Evolutionary conservation across 2,888 invertebrate genomes (phyloP).

Genomic region (Hofmannophila pseudospretella): DNA sequence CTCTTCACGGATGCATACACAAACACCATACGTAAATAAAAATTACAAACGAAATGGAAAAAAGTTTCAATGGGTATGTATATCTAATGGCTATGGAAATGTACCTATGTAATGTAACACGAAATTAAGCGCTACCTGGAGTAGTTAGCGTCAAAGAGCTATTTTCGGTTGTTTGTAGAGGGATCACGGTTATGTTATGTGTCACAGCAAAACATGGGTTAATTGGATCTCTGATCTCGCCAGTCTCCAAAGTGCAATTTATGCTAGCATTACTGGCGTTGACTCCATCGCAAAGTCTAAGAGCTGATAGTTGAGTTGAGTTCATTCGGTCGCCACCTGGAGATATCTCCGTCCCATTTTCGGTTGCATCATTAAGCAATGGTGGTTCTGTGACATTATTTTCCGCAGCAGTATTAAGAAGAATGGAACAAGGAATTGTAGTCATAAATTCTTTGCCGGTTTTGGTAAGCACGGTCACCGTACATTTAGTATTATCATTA

Average conservation of each 20-base stretch:
- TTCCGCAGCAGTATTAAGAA: slow-evolving; percentile 64
- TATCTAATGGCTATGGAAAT: too few relatives aligned
- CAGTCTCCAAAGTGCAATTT: slow-evolving; percentile 46
- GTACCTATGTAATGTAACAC: too few relatives aligned
- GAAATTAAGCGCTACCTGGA: slow-evolving; percentile 8
- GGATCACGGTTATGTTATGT: slow-evolving; percentile 60
- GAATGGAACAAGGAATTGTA: slow-evolving; percentile 66
- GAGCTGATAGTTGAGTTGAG: slow-evolving; percentile 35
- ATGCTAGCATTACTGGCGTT: slow-evolving; percentile 21
- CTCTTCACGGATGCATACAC: too few relatives aligned
- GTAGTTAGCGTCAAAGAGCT: slow-evolving; percentile 8
- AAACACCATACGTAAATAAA: too few relatives aligned
- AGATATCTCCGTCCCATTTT: slow-evolving; percentile 19
- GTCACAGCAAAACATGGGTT: slow-evolving; percentile 60
- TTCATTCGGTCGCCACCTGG: slow-evolving; percentile 16
- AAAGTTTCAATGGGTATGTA: too few relatives aligned
- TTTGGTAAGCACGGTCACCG: slow-evolving; percentile 61
- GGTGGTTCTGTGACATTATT: slow-evolving; percentile 69
- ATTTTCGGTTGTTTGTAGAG: slow-evolving; percentile 31
- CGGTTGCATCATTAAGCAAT: slow-evolving; percentile 24
- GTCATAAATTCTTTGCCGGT: slow-evolving; percentile 62
- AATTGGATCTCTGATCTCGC: slow-evolving; percentile 55
- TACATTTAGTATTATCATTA: slow-evolving; percentile 63
- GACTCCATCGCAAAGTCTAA: slow-evolving; percentile 27
- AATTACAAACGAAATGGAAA: too few relatives aligned